phyloP scores from a whole-genome alignment of 2,797 vertebrate species.

The Oceanodroma leucorhoa region DNA sequence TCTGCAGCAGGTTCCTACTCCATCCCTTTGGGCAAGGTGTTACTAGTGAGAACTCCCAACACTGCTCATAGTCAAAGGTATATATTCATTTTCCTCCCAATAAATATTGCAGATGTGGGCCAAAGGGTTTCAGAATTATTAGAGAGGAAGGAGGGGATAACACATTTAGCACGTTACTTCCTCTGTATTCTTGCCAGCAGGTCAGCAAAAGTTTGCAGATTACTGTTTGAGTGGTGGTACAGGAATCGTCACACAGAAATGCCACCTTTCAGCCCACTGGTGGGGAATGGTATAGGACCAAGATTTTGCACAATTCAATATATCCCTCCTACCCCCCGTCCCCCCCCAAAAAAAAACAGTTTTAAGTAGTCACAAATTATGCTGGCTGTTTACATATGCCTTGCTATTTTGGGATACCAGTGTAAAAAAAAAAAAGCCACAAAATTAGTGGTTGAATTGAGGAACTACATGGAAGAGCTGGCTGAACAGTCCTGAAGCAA shows the following conservation, averaged over 20 bases:
- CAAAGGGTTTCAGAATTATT: neutral
- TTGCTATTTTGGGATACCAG: neutral
- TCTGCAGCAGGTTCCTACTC: neutral
- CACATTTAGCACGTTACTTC: neutral
- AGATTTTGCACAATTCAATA: neutral
- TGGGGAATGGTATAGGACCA: neutral
- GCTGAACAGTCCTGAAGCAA: neutral
- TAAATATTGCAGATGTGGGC: neutral
- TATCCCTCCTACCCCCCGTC: neutral
- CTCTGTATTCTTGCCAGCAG: neutral
- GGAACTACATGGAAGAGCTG: neutral
- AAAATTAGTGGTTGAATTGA: neutral
- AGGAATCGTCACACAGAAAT: neutral
- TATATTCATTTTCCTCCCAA: neutral
- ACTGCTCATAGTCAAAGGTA: neutral
- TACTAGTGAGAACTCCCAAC: neutral
- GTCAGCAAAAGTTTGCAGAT: neutral
- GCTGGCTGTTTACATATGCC: neutral
- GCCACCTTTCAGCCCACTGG: neutral
- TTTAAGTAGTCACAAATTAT: neutral
- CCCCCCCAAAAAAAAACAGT: neutral
- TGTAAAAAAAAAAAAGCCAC: neutral
- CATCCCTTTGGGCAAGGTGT: neutral
- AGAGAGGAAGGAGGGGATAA: neutral
- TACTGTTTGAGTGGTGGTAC: neutral